Percentiles rank a stretch among this genome's conserved stretches.
Evolutionary conservation across 2,888 invertebrate species (phyloP).

Genomic region (Barypeithes pellucidus): DNA sequence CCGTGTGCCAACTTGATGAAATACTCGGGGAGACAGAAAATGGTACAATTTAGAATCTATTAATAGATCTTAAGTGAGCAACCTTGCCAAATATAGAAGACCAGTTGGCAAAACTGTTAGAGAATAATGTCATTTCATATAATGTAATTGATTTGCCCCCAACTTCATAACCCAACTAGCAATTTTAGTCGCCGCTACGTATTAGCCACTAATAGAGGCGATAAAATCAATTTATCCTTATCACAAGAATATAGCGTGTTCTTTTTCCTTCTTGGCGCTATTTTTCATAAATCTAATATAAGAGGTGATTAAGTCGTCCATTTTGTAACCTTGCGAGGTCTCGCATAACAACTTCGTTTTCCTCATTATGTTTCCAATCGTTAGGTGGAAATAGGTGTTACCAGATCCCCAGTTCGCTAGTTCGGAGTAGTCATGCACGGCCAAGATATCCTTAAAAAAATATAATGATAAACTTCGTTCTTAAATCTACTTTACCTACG

Average conservation of each 20-base stretch:
- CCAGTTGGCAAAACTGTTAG: no score
- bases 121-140: no score
- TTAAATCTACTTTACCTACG: not conserved
- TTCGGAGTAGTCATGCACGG: slow-evolving; percentile 89
- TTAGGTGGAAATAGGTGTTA: slow-evolving; percentile 95
- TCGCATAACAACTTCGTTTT: slow-evolving; percentile 92
- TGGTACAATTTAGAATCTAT: no score
- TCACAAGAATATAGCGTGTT: slow-evolving; percentile 44
- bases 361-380: slow-evolving; percentile 94
- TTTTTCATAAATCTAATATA: slow-evolving; percentile 79
- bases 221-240: not conserved
- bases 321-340: slow-evolving; percentile 95
- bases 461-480: not conserved
- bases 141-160: no score
- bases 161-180: no score
- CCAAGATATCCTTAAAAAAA: slow-evolving; percentile 80
- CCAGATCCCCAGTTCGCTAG: slow-evolving; percentile 97
- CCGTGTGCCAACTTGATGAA: no score
- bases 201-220: no score
- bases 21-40: no score
- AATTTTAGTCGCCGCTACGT: no score
- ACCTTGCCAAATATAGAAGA: no score
- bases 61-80: no score
- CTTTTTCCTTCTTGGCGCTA: slow-evolving; percentile 55
- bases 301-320: slow-evolving; percentile 95